Base-by-base conservation (phyloP, 2,888 invertebrate species). In the Parapristionchus giblindavisi region DNA sequence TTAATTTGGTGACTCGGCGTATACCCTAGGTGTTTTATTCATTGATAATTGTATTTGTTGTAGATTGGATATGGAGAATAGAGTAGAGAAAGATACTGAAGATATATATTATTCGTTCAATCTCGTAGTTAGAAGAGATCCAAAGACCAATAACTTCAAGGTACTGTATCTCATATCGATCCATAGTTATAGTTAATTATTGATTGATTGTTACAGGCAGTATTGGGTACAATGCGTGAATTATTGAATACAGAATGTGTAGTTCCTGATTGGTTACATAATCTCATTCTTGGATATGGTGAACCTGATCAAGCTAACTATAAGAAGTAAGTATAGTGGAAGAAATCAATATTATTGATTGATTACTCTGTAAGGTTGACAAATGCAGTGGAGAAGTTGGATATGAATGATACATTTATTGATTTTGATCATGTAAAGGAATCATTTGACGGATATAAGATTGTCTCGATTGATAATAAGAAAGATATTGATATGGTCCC, bases 61-160 rank as follows among this genome's bases (percentile, higher is more conserved):
- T 17, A 79, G 85, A 58, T 43, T 82, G 32, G 87, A 87, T 66
- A 82, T 83, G 82, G 81, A 83, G 32, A 81, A 82, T 32, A 73
- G 75, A 11, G 76, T 75, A 24, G 80, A 79, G 51, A 78, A 77
- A n/a, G 68, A 77, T 11, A 63, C 38, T 21, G 81, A 79, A 79
- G 94, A 94, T 88, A 93, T 94, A 0, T 94, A 95, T 89, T 94
- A 94, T 87, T 92, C 93, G 17, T 99, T 99, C 89, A 99, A 97
- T 89, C 93, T 99, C 71, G 92, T 99, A 76, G 94, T 99, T 92
- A 92, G 99, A 51, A 92, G 99, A n/a, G 98, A 98, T 89, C 98
- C 99, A 0, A 99, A 99, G 88, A 97, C 99, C 90, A 99, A 99
- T 89, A 99, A 99, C 89, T 99, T 99, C 90, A 99, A 99, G 90